These are phyloP conservation scores for Drosophila mauritiana DNA, from an alignment of 1,140 invertebrate genomes.

Conservation along the genomic window DNA sequence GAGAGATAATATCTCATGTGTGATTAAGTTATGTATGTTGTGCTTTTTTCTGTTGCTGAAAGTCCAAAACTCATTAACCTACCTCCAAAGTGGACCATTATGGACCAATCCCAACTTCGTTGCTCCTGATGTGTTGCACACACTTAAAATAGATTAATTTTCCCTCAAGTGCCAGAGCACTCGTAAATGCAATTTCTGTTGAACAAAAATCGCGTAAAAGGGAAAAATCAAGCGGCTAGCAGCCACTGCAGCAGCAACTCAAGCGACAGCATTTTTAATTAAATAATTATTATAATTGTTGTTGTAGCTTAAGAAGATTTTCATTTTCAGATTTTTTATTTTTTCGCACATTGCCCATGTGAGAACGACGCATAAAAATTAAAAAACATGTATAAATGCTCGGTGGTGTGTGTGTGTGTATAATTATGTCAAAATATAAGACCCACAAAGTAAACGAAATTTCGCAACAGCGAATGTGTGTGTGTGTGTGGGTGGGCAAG, in stretches of 20 bases:
- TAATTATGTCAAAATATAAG: conserved; percentile 74
- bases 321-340: conserved; percentile 35
- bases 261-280: conserved; percentile 70
- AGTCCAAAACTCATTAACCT: conserved; percentile 3
- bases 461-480: conserved; percentile 14
- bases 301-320: conserved; percentile 75
- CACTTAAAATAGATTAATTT: conserved; percentile 75
- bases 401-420: conserved; percentile 23
- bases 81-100: not conserved
- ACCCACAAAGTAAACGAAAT: conserved; percentile 59
- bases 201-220: conserved; percentile 33
- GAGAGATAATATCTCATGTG: not conserved
- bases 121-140: conserved; percentile 13
- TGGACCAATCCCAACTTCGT: conserved; percentile 1
- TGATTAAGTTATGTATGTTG: not conserved
- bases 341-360: conserved; percentile 35
- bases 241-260: conserved; percentile 19
- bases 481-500: conserved; percentile 7
- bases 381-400: conserved; percentile 17
- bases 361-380: conserved; percentile 27
- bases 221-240: conserved; percentile 35
- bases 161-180: conserved; percentile 34
- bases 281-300: conserved; percentile 81
- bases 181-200: conserved; percentile 69
- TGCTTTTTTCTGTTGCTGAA: not conserved